These are phyloP conservation scores for Clarias macrocephalus DNA, from an alignment of 2,113 vertebrate genomes.

Conservation along the genomic window DNA sequence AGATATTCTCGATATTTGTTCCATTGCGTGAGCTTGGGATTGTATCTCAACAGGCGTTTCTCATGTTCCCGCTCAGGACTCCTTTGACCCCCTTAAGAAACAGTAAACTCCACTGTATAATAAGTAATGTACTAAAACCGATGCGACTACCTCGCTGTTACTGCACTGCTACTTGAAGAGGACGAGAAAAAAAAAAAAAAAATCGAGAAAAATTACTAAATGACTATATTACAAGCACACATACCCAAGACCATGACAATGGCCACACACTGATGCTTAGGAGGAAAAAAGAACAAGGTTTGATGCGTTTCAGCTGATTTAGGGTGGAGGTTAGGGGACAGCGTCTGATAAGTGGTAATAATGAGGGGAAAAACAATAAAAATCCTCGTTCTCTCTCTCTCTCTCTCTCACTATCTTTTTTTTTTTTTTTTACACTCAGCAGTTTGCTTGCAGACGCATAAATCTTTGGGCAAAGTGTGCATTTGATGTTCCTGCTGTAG, in stretches of 20 bases:
- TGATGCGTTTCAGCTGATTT: conserved; percentile 50
- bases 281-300: conserved; percentile 42
- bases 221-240: conserved; percentile 68
- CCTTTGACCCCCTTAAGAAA: conserved; percentile 53
- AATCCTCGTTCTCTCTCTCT: conserved; percentile 54
- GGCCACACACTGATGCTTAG: conserved; percentile 53
- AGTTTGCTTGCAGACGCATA: conserved; percentile 69
- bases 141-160: conserved; percentile 59
- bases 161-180: conserved; percentile 40
- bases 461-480: conserved; percentile 76
- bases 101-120: conserved; percentile 55
- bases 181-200: conserved; percentile 31
- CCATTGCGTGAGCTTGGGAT: neutral
- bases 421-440: conserved; percentile 64
- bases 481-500: conserved; percentile 63
- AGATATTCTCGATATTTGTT: neutral
- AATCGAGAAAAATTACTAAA: conserved; percentile 57
- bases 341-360: conserved; percentile 29
- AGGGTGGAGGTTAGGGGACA: conserved; percentile 38
- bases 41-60: conserved; percentile 46
- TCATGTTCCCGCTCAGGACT: conserved; percentile 44
- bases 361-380: conserved; percentile 5
- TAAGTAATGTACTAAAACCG: conserved; percentile 62
- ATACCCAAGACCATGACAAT: conserved; percentile 43
- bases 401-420: conserved; percentile 55